Evolutionary conservation across 1,140 invertebrate genomes (phyloP), one percentile per base, ranked within the genome.

Genomic region (Neodiprion fabricii): DNA sequence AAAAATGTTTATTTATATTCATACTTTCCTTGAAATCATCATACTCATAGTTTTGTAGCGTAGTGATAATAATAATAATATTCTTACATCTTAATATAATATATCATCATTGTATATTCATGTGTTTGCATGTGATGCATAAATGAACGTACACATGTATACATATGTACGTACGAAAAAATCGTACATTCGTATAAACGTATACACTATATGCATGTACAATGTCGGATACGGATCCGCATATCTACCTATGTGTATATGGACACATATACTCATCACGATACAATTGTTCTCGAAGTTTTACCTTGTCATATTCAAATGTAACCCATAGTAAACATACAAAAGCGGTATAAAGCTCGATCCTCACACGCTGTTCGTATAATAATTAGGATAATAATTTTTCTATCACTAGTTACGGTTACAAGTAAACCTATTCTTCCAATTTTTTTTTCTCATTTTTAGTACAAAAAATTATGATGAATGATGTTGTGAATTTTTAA

Each of bases 11-110:
- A 87, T 87, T 86, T 84, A 86, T 88, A 87, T 86, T 85, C 87
- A 86, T 88, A 88, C 86, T 87, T 88, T 88, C 84, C 85, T 88
- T 87, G 86, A 88, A 86, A 86, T 86, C 85, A 84, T 87, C 84
- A 81, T 88, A 87, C 83, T 88, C 85, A 81, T 87, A 87, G 83
- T 86, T 80, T 80, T 48, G 48, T 84, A 87, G 85, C 85, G 78
- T 84, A 71, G 7, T 69, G 21, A 69, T 69, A 85, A 85, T 86
- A 85, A 86, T 87, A 82, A 83, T 82, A 76, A 72, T 78, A 83
- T 40, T 75, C 48, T 80, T 80, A 83, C 84, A 83, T 85, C 81
- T 80, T 82, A 76, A 67, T 73, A 67, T 68, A 14, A 73, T 75
- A 70, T 74, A 74, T 66, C 50, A 66, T 73, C 47, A 73, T 66